Conservation (phyloP, 1,140 invertebrate genomes). For the Grapholita molesta region DNA sequence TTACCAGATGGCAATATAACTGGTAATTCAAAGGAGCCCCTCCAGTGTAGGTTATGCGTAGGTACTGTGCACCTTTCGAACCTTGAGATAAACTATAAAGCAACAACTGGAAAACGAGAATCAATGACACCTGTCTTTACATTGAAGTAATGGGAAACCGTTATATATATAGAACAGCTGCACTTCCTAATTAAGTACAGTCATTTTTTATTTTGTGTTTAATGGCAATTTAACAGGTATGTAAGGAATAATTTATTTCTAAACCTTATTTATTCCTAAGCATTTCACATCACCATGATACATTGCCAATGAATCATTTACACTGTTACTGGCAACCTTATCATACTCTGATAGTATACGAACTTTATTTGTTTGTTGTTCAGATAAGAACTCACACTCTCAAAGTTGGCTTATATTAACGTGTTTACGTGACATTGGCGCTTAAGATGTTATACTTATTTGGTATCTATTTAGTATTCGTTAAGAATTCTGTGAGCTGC, state of each 20-base stretch:
- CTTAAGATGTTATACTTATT: too few species aligned
- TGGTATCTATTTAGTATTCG: too few species aligned
- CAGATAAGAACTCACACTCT: neutral
- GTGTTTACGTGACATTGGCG: neutral
- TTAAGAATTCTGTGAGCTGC: too few species aligned
- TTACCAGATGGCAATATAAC: neutral
- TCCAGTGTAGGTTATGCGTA: neutral
- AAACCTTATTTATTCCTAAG: too few species aligned
- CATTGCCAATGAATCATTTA: neutral
- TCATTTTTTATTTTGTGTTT: too few species aligned
- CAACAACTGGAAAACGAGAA: slow-evolving; percentile 2
- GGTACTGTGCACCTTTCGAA: neutral
- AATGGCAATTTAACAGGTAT: too few species aligned
- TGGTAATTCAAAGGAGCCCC: neutral
- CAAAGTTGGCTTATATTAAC: neutral
- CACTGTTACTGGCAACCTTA: neutral
- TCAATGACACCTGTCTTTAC: neutral
- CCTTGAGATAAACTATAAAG: neutral
- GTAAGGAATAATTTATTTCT: too few species aligned
- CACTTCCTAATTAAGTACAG: neutral
- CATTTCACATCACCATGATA: too few species aligned
- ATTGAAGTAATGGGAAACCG: neutral
- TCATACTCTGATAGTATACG: neutral
- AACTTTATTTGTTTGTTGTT: neutral
- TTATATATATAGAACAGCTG: neutral